Conservation (phyloP, 2,888 invertebrate genomes). For the Caenorhabditis sp. region DNA sequence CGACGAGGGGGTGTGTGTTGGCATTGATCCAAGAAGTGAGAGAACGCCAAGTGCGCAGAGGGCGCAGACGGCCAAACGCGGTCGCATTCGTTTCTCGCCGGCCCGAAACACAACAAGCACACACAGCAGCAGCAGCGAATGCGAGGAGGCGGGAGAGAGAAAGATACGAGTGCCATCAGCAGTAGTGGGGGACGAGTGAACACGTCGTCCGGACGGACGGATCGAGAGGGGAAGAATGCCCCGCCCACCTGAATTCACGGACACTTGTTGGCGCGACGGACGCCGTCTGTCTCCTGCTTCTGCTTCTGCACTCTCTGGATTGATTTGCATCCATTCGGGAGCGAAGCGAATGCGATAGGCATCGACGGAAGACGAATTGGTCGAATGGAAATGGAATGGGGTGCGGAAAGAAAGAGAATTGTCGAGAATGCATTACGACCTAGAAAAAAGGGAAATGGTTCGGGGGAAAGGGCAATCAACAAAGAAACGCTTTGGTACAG, state of each 20-base stretch:
- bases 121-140: constrained; percentile 8
- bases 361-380: constrained; percentile 39
- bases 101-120: constrained; percentile 25
- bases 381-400: neutral
- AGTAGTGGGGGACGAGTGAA: constrained; percentile 6
- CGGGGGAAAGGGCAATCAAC: neutral
- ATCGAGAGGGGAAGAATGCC: neutral
- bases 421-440: neutral
- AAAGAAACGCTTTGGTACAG: no score
- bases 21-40: constrained; percentile 63
- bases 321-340: constrained; percentile 7
- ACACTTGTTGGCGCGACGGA: constrained; percentile 3
- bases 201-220: neutral
- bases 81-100: constrained; percentile 28
- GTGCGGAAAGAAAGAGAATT: constrained; percentile 6
- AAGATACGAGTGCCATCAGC: constrained; percentile 18
- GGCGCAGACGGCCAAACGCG: constrained; percentile 22
- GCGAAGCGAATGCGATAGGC: constrained; percentile 29
- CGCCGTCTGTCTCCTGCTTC: no score
- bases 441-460: constrained; percentile 4
- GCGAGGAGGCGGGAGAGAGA: constrained; percentile 5
- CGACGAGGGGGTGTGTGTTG: constrained; percentile 29
- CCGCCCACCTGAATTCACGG: constrained; percentile 17
- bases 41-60: constrained; percentile 40
- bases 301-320: constrained; percentile 5